Evolutionary conservation across 2,797 vertebrate genomes (phyloP), one percentile per base, ranked within the genome.

Genomic region (Caiman crocodilus): DNA sequence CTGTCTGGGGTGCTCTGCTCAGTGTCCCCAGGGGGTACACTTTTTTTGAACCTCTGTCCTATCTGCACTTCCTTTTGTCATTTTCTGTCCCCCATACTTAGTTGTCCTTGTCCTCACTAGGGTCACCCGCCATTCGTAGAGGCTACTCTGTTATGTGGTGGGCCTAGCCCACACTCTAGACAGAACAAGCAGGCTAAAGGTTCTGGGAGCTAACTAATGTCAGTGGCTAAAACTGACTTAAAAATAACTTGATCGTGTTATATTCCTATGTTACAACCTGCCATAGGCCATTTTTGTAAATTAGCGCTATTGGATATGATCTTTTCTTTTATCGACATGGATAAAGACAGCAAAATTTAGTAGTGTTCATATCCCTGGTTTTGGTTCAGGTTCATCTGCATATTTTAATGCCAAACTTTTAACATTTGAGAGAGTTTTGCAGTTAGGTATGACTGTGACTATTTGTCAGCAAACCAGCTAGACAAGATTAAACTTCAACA

Each of bases 251-350:
- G 14, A 55, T 9, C 82, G 4, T 25, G 28, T 50, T 50, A 50
- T 50, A 50, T 50, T 10, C 42, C 42, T 50, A 50, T 50, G 42
- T 10, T 50, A 50, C 69, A 88, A 83, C 55, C 0, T 5, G 1
- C 30, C 88, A 18, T 7, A 9, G 20, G 4, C 30, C 30, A 32
- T 25, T 78, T 59, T n/a, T 83, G 61, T 55, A 61, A 84, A 79
- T 79, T 64, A 25, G 55, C 73, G 20, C n/a, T 12, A 1, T 60
- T 63, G 14, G 17, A 12, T 61, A 4, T 6, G 14, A 14, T 76
- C 35, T 92, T 90, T 80, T 2, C 30, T 60, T 93, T 87, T 90
- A n/a, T 67, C 92, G 65, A 6, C 76, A 55, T 77, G 59, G 56
- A 79, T 15, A 9, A 85, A 81, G 82, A 90, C 65, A 9, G 71